A percentile compares a stretch with the other conserved stretches of the same genome.
phyloP scores from a whole-genome alignment of 1,140 invertebrate genomes.

The Musca domestica region DNA sequence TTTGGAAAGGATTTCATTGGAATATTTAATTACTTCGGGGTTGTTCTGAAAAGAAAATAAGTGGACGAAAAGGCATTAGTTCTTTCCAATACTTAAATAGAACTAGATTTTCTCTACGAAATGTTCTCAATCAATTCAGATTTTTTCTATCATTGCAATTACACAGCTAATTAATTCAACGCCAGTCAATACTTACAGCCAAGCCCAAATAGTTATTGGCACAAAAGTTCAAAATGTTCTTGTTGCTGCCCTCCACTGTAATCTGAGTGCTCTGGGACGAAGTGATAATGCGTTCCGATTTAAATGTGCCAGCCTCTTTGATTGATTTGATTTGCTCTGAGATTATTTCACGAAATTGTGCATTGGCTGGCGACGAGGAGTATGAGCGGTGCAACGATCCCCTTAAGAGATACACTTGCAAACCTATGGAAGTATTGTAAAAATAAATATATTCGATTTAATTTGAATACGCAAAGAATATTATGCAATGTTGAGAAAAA shows the following conservation, averaged over 20 bases:
- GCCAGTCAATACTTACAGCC: slow-evolving; percentile 66
- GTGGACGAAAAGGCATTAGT: not conserved
- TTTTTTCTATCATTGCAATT: no score
- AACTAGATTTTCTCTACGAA: no score
- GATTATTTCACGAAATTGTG: slow-evolving; percentile 41
- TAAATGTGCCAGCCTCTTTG: slow-evolving; percentile 82
- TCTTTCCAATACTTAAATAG: no score
- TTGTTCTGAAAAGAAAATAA: slow-evolving; percentile 65
- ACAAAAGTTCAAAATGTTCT: slow-evolving; percentile 84
- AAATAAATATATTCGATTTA: not conserved
- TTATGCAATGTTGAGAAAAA: not conserved
- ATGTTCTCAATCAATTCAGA: no score
- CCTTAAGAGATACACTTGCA: not conserved
- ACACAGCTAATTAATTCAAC: no score
- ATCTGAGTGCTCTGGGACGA: slow-evolving; percentile 77
- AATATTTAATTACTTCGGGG: slow-evolving; percentile 75
- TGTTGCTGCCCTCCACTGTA: slow-evolving; percentile 63
- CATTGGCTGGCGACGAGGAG: slow-evolving; percentile 25
- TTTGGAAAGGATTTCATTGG: slow-evolving; percentile 71
- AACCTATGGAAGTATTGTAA: not conserved
- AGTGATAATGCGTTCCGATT: slow-evolving; percentile 80
- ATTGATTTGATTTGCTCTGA: slow-evolving; percentile 65
- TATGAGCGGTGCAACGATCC: not conserved
- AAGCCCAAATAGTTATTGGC: slow-evolving; percentile 93
- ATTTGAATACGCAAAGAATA: not conserved